These are phyloP conservation scores for Semicossyphus pulcher DNA, from an alignment of 2,113 vertebrate species.

Conservation along the genomic window DNA sequence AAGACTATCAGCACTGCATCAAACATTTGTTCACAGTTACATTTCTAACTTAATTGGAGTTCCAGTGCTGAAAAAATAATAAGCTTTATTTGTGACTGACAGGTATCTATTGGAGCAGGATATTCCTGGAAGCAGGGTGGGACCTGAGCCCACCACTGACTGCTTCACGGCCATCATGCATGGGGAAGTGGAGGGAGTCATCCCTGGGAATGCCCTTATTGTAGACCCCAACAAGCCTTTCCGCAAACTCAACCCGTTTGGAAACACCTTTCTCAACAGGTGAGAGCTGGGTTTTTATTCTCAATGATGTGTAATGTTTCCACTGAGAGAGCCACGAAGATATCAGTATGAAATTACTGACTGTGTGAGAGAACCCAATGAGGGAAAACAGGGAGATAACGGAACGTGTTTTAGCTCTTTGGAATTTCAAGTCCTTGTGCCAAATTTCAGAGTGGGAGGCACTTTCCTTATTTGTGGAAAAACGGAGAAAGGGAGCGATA, in stretches of 20 bases:
- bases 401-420: conserved; percentile 55
- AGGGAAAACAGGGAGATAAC: conserved; percentile 43
- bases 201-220: conserved; percentile 92
- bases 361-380: conserved; percentile 17
- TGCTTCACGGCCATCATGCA: conserved; percentile 96
- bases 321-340: neutral
- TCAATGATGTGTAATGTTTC: neutral
- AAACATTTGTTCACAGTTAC: neutral
- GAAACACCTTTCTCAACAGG: conserved; percentile 95
- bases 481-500: conserved; percentile 74
- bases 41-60: neutral
- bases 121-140: conserved; percentile 91
- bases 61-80: neutral
- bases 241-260: conserved; percentile 93
- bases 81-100: conserved; percentile 7
- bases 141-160: conserved; percentile 94
- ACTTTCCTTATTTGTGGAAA: conserved; percentile 84
- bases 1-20: conserved; percentile 32
- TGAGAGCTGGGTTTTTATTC: conserved; percentile 59
- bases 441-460: conserved; percentile 79
- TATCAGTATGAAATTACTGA: neutral
- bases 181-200: conserved; percentile 86
- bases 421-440: conserved; percentile 82
- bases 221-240: conserved; percentile 95
- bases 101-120: conserved; percentile 95